phyloP scores from a whole-genome alignment of 2,113 vertebrate species.

The Lycaon pictus region DNA sequence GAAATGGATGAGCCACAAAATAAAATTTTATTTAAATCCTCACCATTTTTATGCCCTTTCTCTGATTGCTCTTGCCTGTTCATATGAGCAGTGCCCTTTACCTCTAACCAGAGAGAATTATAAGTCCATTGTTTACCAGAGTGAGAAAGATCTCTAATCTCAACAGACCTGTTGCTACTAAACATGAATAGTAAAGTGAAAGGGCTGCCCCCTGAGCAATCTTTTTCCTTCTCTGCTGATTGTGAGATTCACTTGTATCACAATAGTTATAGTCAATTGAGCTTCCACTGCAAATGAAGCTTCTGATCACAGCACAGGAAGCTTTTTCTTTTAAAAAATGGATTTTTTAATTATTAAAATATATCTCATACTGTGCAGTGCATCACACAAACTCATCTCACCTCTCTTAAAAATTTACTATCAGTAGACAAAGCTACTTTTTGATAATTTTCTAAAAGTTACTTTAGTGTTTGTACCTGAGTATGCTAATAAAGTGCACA shows the following conservation, averaged over 20 bases:
- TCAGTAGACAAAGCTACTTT: background rate
- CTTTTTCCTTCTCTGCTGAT: background rate
- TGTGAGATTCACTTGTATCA: background rate
- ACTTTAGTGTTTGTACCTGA: background rate
- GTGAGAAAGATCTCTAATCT: constrained; percentile 3
- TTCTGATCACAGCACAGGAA: background rate
- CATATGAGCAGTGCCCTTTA: background rate
- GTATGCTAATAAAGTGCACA: background rate
- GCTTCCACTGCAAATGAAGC: background rate
- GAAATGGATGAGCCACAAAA: constrained; percentile 23
- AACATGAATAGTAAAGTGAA: background rate
- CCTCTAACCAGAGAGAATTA: constrained; percentile 11
- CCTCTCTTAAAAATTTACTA: constrained; percentile 3
- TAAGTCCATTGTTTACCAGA: constrained; percentile 16
- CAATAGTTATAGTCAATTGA: background rate
- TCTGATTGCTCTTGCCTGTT: background rate
- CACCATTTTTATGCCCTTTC: background rate
- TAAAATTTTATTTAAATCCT: background rate
- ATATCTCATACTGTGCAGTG: background rate
- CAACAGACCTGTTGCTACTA: background rate
- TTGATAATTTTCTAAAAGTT: background rate
- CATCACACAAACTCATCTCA: background rate
- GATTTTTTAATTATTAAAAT: constrained; percentile 29
- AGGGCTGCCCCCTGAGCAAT: background rate
- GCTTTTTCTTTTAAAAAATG: background rate